Base-by-base conservation (phyloP, 2,797 vertebrate species). In the Buphagus erythrorhynchus region DNA sequence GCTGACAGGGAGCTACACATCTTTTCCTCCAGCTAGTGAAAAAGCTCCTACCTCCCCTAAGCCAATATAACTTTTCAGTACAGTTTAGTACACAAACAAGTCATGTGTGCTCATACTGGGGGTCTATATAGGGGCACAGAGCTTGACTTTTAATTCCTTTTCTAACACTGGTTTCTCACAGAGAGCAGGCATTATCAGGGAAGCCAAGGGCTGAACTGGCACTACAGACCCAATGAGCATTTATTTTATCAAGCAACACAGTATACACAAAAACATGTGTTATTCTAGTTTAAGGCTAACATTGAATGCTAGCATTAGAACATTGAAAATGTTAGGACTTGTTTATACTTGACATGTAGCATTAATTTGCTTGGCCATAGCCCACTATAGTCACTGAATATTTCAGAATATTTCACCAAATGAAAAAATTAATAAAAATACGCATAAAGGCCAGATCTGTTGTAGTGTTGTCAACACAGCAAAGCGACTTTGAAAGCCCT, bases 361-460 rank as follows among this genome's bases (percentile, higher is more conserved):
- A 69, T 38, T 68, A 63, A 91, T 88, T 78, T 86, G 16, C 33
- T 74, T 22, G 36, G 26, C 58, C 62, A 51, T 68, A 55, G 76
- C 66, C 48, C 40, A 24, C 20, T 74, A 7, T 8, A 55, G 31
- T 62, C 74, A 55, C 43, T 69, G 46, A 85, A 57, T 87, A 89
- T 76, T 93, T 94, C 58, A 69, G 36, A 88, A 49, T 49, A 74
- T 66, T 61, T 59, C n/a, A 49, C 16, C 13, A 25, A 93, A 85
- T 25, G 28, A 90, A 88, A 94, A 93, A 62, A 29, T 43, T 59
- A 91, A 90, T 74, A 84, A 93, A 88, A 93, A 80, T 40, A 83
- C 2, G 5, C n/a, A 43, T 58, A 86, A 91, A 91, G 73, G 35
- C 26, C 42, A 62, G 75, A 75, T 57, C 54, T 72, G 58, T 33